Base-by-base conservation (phyloP, 1,140 invertebrate species). In the Pygmarrhopalites habei region DNA sequence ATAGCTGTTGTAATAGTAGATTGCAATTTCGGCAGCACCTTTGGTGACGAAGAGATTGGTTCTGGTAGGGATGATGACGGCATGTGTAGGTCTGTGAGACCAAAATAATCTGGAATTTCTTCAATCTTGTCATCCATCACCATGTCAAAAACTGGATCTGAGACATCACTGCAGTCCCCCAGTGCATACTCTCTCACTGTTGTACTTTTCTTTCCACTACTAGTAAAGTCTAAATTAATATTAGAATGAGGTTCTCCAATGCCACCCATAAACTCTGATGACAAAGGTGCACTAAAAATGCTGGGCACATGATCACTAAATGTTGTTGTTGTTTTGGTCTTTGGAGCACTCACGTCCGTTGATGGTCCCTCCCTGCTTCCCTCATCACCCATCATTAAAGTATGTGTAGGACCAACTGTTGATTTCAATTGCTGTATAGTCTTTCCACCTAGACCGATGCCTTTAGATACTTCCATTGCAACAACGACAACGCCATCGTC, bases 401-500 rank as follows among this genome's bases (percentile, higher is more conserved):
- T 26, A 28, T 55, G 19, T 15, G 35, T 55, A 17, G 60, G 17
- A 14, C 51, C 26, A 15, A 25, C 28, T 44, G 35, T 17, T 35
- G 12, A 58, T 26, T 28, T 35, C 1, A 60, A 30, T 4, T 49
- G 44, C 19, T 63, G 41, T 0, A 35, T 15, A 4, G 57, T 52
- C 26, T 67, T 57, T 12, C 68, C 68, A 28, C 68, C 68, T 23
- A 70, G 44, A 14, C 68, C 68, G 21, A 53, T 61, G 14, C 26
- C 51, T 55, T 51, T 64, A 19, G 39, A 12, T n/a, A 47, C 28
- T 25, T 56, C 21, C n/a, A 39, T 30, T 23, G 64, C 57, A 17
- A 51, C 32, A 10, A 32, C 3, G 7, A 68, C 58, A n/a, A n/a
- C n/a, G n/a, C n/a, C n/a, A 3, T 72, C 51, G n/a, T 72, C 74